Base-by-base conservation (phyloP, 35 echinoderm and acorn worm genomes). In the Apostichopus japonicus region DNA sequence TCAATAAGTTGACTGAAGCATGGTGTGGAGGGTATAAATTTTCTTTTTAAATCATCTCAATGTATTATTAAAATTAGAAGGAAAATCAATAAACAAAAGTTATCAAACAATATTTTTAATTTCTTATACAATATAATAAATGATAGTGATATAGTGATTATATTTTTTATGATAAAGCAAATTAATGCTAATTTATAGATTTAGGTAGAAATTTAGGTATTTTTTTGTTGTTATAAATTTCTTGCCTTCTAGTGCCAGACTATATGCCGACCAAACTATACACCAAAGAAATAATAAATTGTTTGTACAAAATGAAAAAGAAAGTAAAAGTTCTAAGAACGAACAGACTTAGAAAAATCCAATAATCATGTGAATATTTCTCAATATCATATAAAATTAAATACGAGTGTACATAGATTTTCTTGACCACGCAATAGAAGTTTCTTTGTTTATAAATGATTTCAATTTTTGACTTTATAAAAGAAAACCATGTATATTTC, bases 371-470 rank as follows among this genome's bases (percentile, higher is more conserved):
- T 67, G 63, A 11, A 67, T 67, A 67, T 44, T 44, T 44, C 33
- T 44, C 4, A 44, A 44, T 44, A 44, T 44, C 63, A 67, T 11
- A 67, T 19, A 67, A 67, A 67, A 15, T 67, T 44, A 44, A 44
- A 44, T 0, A 67, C 63, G 5, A 11, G 11, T 67, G 63, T 67
- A 67, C 63, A 67, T 67, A 67, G 19, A 15, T 67, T 67, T 67
- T 67, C 63, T 67, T 67, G 11, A 15, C 19, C 19, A 67, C 11
- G 11, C 4, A 67, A 67, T 19, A 67, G 7, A 67, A 67, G 63
- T 67, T 67, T 67, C 19, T 67, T 67, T 67, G 63, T 67, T 67
- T 67, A 67, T 67, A 67, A 67, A 67, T 67, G 63, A 67, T 67
- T 67, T 19, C 19, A 67, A 5, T 67, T 67, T 67, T 67, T 15